Evolutionary conservation across 2,888 invertebrate species (phyloP).

Genomic region (Sturmia bella): DNA sequence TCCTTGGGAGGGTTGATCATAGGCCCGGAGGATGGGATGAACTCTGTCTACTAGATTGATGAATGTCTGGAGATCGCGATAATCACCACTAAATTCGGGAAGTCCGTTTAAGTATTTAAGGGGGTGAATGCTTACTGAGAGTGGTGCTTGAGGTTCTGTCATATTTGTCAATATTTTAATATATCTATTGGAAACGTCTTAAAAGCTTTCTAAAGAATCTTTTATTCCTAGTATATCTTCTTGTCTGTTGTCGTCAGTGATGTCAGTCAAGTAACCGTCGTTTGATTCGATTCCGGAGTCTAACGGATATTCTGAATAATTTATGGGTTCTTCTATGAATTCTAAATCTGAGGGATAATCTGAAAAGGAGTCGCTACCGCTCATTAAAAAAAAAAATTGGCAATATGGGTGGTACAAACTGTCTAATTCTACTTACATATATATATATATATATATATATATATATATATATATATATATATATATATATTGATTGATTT

Average conservation of each 20-base stretch:
- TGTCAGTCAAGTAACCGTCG: neutral
- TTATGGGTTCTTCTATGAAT: neutral
- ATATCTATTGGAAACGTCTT: neutral
- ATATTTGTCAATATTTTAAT: conserved; percentile 1
- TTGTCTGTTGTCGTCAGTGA: neutral
- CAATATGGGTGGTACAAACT: too few relatives aligned
- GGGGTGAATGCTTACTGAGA: neutral
- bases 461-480: too few relatives aligned
- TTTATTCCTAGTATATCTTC: neutral
- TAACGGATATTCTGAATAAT: neutral
- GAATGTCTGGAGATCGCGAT: too few relatives aligned
- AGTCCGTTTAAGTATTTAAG: too few relatives aligned
- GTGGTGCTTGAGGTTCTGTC: neutral
- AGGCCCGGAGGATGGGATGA: neutral
- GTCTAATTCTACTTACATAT: too few relatives aligned
- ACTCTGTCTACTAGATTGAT: neutral
- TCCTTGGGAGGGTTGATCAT: neutral
- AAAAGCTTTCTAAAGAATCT: neutral
- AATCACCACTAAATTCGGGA: too few relatives aligned
- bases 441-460: too few relatives aligned
- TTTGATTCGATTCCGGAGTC: conserved; percentile 7
- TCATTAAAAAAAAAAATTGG: too few relatives aligned
- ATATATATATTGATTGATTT: too few relatives aligned
- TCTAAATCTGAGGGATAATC: conserved; percentile 6
- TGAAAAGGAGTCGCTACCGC: neutral